Evolutionary conservation across 2,113 vertebrate species (phyloP).

Genomic region (Spea bombifrons): DNA sequence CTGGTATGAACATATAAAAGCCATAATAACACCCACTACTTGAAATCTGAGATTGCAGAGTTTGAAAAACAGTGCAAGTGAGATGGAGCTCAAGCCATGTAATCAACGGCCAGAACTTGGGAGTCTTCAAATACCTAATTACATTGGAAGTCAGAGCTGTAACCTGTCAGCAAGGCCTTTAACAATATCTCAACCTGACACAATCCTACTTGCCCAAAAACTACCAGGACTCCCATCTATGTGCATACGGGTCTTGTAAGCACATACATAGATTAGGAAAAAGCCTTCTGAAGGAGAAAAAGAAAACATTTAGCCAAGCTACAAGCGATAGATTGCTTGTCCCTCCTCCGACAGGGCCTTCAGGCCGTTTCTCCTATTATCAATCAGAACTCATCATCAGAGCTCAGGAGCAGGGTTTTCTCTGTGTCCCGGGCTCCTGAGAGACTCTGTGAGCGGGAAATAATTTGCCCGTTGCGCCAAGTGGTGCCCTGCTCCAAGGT

Average conservation of each 20-base stretch:
- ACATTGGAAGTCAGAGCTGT: background rate
- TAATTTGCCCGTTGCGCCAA: conserved; percentile 68
- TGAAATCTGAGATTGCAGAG: no score
- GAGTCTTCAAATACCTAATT: background rate
- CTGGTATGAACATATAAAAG: no score
- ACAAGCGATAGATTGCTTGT: background rate
- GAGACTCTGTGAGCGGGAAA: conserved; percentile 82
- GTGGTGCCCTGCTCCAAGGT: conserved; percentile 76
- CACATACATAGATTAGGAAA: background rate
- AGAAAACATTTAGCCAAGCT: conserved; percentile 1
- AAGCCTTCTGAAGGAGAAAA: conserved; percentile 5
- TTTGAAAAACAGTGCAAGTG: no score
- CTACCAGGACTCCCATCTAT: background rate
- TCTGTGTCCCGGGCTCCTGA: conserved; percentile 79
- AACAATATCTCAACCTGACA: conserved; percentile 15
- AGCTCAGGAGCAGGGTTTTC: conserved; percentile 91
- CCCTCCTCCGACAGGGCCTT: background rate
- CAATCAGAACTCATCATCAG: conserved; percentile 87
- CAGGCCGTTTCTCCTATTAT: background rate
- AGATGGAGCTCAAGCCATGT: background rate
- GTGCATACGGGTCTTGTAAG: background rate
- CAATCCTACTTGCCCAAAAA: background rate
- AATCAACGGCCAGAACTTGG: background rate
- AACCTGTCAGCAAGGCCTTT: background rate
- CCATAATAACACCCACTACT: no score